These are phyloP conservation scores for Lates japonicus DNA, from an alignment of 2,797 vertebrate species.

Conservation along the genomic window DNA sequence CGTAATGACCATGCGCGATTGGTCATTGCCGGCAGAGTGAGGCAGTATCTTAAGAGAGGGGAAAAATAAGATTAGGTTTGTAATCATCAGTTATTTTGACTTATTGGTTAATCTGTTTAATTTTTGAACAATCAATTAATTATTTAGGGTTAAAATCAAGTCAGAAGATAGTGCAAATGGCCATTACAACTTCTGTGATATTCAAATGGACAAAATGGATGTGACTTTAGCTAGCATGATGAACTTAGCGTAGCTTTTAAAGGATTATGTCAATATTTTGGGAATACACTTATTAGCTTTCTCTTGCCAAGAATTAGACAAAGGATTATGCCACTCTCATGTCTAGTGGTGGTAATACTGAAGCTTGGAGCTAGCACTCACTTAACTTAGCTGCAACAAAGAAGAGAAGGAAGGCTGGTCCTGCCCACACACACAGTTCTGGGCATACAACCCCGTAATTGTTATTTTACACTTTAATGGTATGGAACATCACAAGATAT, in stretches of 20 bases:
- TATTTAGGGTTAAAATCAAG: not conserved
- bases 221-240: not conserved
- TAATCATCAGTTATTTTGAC: not conserved
- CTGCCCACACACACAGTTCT: too few relatives aligned
- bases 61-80: not conserved
- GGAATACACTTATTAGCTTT: too few relatives aligned
- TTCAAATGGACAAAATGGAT: not conserved
- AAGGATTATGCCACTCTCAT: too few relatives aligned
- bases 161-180: not conserved
- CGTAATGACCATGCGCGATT: slow-evolving; percentile 94
- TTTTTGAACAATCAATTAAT: not conserved
- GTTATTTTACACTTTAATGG: too few relatives aligned
- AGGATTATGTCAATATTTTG: too few relatives aligned
- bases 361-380: too few relatives aligned
- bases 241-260: not conserved
- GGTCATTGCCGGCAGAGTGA: slow-evolving; percentile 94
- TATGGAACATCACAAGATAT: not conserved
- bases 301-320: too few relatives aligned
- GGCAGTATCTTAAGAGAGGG: slow-evolving; percentile 82
- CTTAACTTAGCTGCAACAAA: not conserved
- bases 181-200: not conserved
- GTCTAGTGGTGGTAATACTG: too few relatives aligned
- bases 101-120: not conserved
- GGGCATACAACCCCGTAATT: too few relatives aligned
- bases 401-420: too few relatives aligned